Base-by-base conservation (phyloP, 37 sponge, comb jelly and placozoan species). In the Axinella damicornis region DNA sequence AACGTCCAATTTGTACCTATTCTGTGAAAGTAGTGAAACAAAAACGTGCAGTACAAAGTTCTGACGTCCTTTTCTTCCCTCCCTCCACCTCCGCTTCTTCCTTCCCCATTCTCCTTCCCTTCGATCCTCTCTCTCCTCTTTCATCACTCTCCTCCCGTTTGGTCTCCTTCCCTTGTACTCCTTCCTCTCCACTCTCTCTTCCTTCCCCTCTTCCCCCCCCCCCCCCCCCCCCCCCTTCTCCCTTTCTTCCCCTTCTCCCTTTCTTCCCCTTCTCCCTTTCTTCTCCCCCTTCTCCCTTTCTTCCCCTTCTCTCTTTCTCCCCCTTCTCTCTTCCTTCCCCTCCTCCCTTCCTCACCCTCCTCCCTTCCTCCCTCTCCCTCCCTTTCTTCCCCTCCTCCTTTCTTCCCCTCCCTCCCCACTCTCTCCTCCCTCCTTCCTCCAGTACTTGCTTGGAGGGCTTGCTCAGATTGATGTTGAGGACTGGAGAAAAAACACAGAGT, bases 401-500 rank as follows among this genome's bases (percentile, higher is more conserved):
- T 9, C 46, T 9, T 46, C 46, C n/a, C 13, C 54, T 41, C 17
- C 15, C 18, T 22, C 46, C 69, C 32, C 55, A 53, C 55, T 38
- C 58, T 19, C 53, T 46, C 4, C 9, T 46, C 46, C 9, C 9
- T 9, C 46, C 9, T 9, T 12, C 9, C n/a, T 78, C 17, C 78
- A 98, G 95, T 96, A 96, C 75, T 73, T 99, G 80, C 63, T 99
- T 73, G 91, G 99, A 72, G 99, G 99, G 17, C 68, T 99, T 63
- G 94, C 92, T 68, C 85, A 95, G 87, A 97, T 99, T 80, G 97
- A 99, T 66, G 88, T 97, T 31, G 85, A 92, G 27, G 99, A 99
- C 86, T 99, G 99, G 99, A 87, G 77, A 65, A 99, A 61, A 73
- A 90, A 99, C 88, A 99, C 99, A 14, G 88, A 88, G 15, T 95